Conservation (phyloP, 2,888 invertebrate genomes). For the Drosophila anomelani region DNA sequence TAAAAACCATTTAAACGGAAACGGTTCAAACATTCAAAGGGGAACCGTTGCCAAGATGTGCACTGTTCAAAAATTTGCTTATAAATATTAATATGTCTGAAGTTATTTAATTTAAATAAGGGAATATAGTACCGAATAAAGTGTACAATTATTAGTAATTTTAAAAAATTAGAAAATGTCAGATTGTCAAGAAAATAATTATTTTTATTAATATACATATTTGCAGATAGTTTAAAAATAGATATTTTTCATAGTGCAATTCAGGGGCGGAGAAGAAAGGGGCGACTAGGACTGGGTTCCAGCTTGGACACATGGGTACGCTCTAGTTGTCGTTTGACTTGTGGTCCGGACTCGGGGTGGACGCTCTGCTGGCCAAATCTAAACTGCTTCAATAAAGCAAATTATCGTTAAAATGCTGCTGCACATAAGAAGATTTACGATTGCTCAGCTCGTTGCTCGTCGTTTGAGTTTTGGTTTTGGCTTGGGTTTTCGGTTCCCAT, state of each 20-base stretch:
- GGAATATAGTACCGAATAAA: background rate
- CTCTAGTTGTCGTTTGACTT: conserved; percentile 71
- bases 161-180: background rate
- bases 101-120: background rate
- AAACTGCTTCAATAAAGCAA: conserved; percentile 81
- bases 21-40: conserved; percentile 75
- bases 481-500: conserved; percentile 15
- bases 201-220: background rate
- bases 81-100: background rate
- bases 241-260: conserved; percentile 5
- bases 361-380: conserved; percentile 71
- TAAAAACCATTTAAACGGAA: conserved; percentile 81
- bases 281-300: background rate
- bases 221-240: background rate
- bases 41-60: conserved; percentile 58
- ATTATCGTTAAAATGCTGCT: conserved; percentile 80
- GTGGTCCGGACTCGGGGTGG: conserved; percentile 42
- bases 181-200: background rate
- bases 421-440: conserved; percentile 81
- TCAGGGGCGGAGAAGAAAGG: background rate
- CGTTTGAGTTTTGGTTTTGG: conserved; percentile 45
- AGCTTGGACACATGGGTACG: conserved; percentile 43
- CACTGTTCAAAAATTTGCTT: background rate
- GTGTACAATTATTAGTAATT: no score
- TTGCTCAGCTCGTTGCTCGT: conserved; percentile 70